Base-by-base conservation (phyloP, 2,888 invertebrate species). In the Lepidonotus clava region DNA sequence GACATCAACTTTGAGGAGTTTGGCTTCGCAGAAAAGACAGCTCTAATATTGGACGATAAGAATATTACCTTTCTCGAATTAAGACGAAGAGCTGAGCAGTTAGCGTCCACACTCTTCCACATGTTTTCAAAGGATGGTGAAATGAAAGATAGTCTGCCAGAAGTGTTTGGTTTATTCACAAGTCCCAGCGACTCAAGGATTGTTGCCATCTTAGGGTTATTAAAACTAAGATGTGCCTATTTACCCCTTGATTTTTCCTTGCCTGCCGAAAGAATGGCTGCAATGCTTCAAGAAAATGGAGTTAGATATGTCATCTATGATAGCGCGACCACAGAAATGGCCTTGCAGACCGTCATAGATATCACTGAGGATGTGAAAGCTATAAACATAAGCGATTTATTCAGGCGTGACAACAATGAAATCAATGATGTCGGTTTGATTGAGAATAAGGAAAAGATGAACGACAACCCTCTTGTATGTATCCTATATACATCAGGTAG, bases 401-500 rank as follows among this genome's bases (percentile, higher is more conserved):
- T 32, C 34, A 1, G 0, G 24, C 28, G 0, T 1, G n/a, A 8
- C n/a, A 41, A 0, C n/a, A 21, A 36, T 38, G 40, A 67, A 34
- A 24, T 8, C n/a, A 6, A 6, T 61, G 28, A 6, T 8, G 8
- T n/a, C 24, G n/a, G 6, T 6, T n/a, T 6, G 6, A 46, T 6
- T 46, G 46, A 11, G 6, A n/a, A 61, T 6, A n/a, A n/a, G n/a
- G n/a, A n/a, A n/a, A n/a, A n/a, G n/a, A n/a, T n/a, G n/a, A n/a
- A n/a, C n/a, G n/a, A n/a, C n/a, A 76, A 76, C 18, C 85, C 87
- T 5, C 5, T 83, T 18, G 34, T 87, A 1, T 91, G 90, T 77
- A 96, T 97, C 28, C 94, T 97, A 28, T 97, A 97, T 91, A 97
- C 97, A 61, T 98, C 98, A 38, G 98, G 98, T 21, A 98, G 98